Conservation (phyloP, 2,113 vertebrate species). For the Oceanodroma tethys region DNA sequence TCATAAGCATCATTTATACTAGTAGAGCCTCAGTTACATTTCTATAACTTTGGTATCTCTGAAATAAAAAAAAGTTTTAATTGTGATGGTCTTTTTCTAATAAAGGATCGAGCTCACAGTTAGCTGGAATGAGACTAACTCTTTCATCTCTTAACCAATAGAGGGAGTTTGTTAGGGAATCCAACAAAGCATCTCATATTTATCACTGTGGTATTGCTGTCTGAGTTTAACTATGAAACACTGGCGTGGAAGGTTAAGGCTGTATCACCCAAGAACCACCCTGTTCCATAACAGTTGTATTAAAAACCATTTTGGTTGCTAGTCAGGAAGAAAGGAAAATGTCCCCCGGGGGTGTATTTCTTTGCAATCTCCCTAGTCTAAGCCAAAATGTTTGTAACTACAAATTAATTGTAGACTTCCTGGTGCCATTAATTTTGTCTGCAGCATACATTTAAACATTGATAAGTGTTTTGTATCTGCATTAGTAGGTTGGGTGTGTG, state of each 20-base stretch:
- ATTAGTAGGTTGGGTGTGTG: neutral
- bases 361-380: neutral
- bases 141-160: neutral
- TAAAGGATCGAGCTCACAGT: neutral
- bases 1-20: neutral
- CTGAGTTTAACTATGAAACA: neutral
- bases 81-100: neutral
- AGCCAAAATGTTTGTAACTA: neutral
- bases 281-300: neutral
- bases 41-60: neutral
- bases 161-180: neutral
- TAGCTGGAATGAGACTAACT: neutral
- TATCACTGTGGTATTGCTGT: neutral
- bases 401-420: neutral
- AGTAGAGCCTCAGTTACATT: neutral
- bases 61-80: neutral
- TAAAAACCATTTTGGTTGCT: neutral
- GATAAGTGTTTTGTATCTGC: neutral
- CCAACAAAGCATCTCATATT: neutral
- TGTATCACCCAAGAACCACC: neutral
- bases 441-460: neutral
- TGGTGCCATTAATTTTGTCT: neutral
- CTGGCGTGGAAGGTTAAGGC: neutral
- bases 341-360: neutral
- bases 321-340: neutral